phyloP scores from a whole-genome alignment of 2,888 invertebrate genomes.

The Candidula unifasciata region DNA sequence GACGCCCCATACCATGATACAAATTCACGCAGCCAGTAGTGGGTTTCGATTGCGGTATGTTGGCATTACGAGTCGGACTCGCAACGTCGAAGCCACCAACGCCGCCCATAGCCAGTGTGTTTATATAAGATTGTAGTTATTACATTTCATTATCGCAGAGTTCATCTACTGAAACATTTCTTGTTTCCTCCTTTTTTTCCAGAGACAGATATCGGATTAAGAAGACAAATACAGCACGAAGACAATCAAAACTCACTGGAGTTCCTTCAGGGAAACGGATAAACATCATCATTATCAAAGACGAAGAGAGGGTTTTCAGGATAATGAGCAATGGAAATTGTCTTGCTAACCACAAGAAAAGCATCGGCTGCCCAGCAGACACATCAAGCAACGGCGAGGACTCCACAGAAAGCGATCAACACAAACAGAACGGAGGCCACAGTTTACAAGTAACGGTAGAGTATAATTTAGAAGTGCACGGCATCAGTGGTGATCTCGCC shows the following conservation, averaged over 20 bases:
- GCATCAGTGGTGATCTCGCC: background rate
- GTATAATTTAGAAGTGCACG: background rate
- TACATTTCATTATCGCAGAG: background rate
- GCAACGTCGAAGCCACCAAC: no score
- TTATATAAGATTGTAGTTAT: background rate
- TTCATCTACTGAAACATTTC: background rate
- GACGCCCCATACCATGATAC: no score
- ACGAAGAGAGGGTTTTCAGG: conserved; percentile 1
- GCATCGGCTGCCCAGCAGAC: background rate
- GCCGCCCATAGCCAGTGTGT: no score
- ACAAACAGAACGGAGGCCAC: conserved; percentile 3
- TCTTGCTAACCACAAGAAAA: background rate
- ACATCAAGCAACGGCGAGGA: background rate
- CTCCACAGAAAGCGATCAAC: background rate
- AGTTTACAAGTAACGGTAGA: conserved; percentile 22
- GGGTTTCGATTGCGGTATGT: no score
- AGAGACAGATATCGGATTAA: conserved; percentile 24
- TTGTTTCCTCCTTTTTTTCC: background rate
- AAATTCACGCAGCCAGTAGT: no score
- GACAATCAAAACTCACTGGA: background rate
- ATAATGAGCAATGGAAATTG: background rate
- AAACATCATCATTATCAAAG: conserved; percentile 11
- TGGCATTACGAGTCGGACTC: no score
- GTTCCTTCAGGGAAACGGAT: background rate
- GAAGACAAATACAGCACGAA: background rate